Conservation (phyloP, 2,888 invertebrate genomes). For the Thecophora atra region DNA sequence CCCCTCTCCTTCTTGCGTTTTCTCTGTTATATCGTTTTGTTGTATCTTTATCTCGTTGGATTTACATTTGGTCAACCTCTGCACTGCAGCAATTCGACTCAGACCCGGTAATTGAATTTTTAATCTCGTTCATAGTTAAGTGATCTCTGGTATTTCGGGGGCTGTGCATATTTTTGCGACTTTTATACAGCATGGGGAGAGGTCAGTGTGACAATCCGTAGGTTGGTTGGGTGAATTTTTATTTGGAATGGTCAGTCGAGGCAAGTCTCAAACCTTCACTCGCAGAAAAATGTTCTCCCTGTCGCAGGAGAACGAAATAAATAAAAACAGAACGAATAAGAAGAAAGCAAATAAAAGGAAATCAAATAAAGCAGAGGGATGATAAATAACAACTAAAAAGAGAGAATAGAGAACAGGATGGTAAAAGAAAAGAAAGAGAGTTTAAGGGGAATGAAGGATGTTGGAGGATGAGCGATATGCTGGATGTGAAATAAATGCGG, state of each 20-base stretch:
- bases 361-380: not conserved
- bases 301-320: not conserved
- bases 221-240: no score
- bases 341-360: not conserved
- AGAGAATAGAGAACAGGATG: no score
- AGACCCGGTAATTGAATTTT: conserved; percentile 62
- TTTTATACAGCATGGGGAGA: conserved; percentile 3
- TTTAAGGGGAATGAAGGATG: no score
- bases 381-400: not conserved
- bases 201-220: not conserved
- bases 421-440: no score
- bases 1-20: not conserved
- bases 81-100: not conserved
- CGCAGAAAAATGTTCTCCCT: not conserved
- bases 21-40: no score
- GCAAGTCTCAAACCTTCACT: not conserved
- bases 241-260: not conserved
- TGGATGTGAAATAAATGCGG: no score
- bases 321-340: no score
- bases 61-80: no score
- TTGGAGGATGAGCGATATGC: no score
- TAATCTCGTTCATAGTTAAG: conserved; percentile 66
- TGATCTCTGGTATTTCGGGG: conserved; percentile 59
- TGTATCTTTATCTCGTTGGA: no score
- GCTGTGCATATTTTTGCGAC: conserved; percentile 56